Conservation (phyloP, 2,113 vertebrate genomes). For the Phylloscopus trochilus region DNA sequence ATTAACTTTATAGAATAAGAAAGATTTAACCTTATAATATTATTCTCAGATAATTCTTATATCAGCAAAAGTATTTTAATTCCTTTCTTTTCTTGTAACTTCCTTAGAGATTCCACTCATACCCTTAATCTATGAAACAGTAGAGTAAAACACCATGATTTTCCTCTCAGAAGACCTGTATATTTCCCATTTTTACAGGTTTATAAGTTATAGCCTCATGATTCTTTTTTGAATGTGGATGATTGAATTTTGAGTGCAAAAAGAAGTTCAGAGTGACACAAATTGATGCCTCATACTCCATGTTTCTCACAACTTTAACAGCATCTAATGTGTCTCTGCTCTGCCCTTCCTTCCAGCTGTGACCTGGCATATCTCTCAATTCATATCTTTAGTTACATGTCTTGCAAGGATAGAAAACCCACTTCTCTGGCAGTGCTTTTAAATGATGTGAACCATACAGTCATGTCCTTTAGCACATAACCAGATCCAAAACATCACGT, state of each 20-base stretch:
- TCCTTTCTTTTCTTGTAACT: neutral
- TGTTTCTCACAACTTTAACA: neutral
- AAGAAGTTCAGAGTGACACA: neutral
- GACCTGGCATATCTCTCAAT: neutral
- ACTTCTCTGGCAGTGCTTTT: neutral
- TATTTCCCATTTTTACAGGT: neutral
- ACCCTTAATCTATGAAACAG: neutral
- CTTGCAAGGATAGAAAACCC: neutral
- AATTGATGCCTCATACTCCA: neutral
- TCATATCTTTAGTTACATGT: neutral
- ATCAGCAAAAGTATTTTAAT: neutral
- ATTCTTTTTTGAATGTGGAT: neutral
- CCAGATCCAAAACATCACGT: rapidly evolving
- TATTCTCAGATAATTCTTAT: neutral
- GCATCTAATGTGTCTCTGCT: neutral
- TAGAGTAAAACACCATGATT: neutral
- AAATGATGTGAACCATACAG: neutral
- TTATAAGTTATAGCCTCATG: neutral
- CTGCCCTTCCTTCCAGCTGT: neutral
- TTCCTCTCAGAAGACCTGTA: neutral
- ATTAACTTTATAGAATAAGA: neutral
- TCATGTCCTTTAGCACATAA: neutral
- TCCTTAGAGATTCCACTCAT: neutral
- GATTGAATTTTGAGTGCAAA: neutral
- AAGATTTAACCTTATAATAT: neutral